phyloP scores from a whole-genome alignment of 2,888 invertebrate genomes.

The Fissipunctia ypsillon region DNA sequence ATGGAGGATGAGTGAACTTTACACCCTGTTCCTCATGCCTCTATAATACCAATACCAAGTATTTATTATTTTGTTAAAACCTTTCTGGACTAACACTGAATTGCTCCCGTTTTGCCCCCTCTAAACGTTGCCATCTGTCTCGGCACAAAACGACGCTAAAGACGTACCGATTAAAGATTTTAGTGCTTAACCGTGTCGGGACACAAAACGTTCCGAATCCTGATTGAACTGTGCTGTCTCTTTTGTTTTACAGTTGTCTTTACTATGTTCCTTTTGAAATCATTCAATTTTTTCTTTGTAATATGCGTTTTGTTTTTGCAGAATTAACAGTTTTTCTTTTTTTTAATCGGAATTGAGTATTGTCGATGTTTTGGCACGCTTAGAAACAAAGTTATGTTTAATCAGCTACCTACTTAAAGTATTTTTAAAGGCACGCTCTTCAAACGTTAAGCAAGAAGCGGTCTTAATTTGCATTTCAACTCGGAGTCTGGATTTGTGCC shows the following conservation, averaged over 20 bases:
- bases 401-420: too few relatives aligned
- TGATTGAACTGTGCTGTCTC: constrained; percentile 37
- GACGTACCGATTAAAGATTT: constrained; percentile 14
- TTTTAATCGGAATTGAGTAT: not conserved
- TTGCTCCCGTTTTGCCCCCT: not conserved
- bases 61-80: not conserved
- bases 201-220: constrained; percentile 35
- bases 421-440: too few relatives aligned
- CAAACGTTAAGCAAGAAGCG: too few relatives aligned
- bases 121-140: not conserved
- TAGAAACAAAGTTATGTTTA: not conserved
- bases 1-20: too few relatives aligned
- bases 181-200: constrained; percentile 43
- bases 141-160: constrained; percentile 23
- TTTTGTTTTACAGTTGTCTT: constrained; percentile 1
- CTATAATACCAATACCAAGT: not conserved
- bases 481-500: too few relatives aligned
- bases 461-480: too few relatives aligned
- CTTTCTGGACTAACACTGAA: not conserved
- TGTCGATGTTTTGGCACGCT: not conserved
- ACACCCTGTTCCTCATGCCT: too few relatives aligned
- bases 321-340: too few relatives aligned
- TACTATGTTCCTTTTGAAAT: constrained; percentile 7
- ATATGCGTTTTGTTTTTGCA: too few relatives aligned
- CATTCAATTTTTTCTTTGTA: too few relatives aligned